These are phyloP conservation scores for Ctenomys sociabilis DNA, from an alignment of 2,113 vertebrate genomes.

Conservation along the genomic window DNA sequence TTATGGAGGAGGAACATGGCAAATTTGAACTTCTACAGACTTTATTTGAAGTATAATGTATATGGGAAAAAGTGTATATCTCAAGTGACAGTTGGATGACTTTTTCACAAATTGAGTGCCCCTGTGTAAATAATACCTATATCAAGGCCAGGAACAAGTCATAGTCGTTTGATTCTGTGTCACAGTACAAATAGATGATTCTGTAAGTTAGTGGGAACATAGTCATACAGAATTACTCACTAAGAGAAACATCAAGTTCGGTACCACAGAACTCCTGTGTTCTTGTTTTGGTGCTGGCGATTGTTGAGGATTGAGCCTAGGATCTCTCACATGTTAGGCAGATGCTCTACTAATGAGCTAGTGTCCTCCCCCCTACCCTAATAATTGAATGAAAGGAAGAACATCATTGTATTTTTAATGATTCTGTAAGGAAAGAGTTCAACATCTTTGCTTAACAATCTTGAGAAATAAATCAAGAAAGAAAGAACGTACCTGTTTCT, in stretches of 20 bases:
- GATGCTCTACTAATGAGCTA: neutral
- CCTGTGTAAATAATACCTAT: neutral
- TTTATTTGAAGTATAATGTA: neutral
- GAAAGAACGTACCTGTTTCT: neutral
- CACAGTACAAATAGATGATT: neutral
- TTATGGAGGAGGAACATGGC: neutral
- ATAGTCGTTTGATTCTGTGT: slow-evolving; percentile 32
- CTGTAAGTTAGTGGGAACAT: neutral
- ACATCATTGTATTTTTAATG: slow-evolving; percentile 24
- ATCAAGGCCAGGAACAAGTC: neutral
- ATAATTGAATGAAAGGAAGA: slow-evolving; percentile 37
- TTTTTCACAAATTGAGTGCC: slow-evolving; percentile 34
- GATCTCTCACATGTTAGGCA: neutral
- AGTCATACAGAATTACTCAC: slow-evolving; percentile 7
- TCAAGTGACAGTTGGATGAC: neutral
- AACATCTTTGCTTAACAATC: neutral
- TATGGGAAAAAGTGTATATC: neutral
- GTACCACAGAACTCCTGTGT: neutral
- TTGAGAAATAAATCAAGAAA: slow-evolving; percentile 51
- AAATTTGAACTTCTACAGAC: neutral
- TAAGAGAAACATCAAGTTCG: neutral
- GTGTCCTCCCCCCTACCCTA: neutral
- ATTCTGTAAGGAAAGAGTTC: neutral
- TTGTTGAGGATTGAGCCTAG: neutral
- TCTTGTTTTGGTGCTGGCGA: neutral